Base-by-base conservation (phyloP, 2,113 vertebrate genomes). In the Pseudorasbora parva region DNA sequence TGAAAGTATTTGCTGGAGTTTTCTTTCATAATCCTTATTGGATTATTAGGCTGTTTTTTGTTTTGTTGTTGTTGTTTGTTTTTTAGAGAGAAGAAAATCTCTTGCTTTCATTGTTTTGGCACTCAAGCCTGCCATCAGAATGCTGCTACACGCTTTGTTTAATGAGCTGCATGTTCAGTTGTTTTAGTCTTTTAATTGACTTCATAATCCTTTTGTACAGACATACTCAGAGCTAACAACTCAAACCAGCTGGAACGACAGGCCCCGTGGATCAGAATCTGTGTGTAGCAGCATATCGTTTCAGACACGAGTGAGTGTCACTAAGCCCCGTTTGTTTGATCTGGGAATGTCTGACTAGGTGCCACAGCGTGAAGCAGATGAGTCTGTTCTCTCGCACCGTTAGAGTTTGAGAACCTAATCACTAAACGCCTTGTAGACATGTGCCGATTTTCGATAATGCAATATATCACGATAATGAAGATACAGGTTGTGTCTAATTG, bases 201-300 rank as follows among this genome's bases (percentile, higher is more conserved):
- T 75, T 27, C 12, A n/a, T 33, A 64, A 49, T 57, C 25, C 59
- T 78, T 62, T 57, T 23, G 71, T 56, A 69, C 66, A 37, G 43
- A 33, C 45, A 8, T 54, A 21, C 25, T n/a, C 72, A 2, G 25
- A 51, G 43, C 25, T 66, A 83, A 82, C 54, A 75, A 25, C 25
- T 47, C 33, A 75, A 82, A 62, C 15, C 69, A 62, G 69, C 51
- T 62, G 69, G 43, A 17, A 30, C 10, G 15, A 33, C 43, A 79
- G 43, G 17, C 37, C 21, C 3, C 10, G 25, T 47, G 25, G 59
- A 66, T 79, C 15, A 66, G n/a, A 4, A 66, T 79, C 77, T 30
- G 23, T 64, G 10, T 49, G 59, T 60, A 43, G 76, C 56, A 60
- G 76, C 56, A 66, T 79, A 66, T 79, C 43, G 3, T 66, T 79